A percentile compares a stretch with the other conserved stretches of the same genome.
Evolutionary conservation across 2,888 invertebrate species (phyloP).

Genomic region (Griposia aprilina): DNA sequence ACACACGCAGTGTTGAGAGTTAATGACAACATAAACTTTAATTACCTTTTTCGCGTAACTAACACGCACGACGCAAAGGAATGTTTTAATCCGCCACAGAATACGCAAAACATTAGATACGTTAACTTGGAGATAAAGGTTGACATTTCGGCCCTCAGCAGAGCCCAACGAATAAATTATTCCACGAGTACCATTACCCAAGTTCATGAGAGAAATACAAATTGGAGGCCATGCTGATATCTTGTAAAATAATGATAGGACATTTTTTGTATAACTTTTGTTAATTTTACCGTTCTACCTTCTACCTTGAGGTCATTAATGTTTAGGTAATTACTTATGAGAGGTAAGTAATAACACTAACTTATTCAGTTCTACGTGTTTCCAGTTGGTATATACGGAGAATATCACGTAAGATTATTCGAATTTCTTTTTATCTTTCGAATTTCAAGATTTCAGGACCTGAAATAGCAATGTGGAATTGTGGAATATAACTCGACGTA

Average conservation of each 20-base stretch:
- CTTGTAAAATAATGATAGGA: conserved; percentile 28
- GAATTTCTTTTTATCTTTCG: neutral
- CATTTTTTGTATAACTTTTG: conserved; percentile 8
- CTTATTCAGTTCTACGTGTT: neutral
- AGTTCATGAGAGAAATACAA: conserved; percentile 69
- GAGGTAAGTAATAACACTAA: conserved; percentile 10
- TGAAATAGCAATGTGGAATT: neutral
- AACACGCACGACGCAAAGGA: conserved; percentile 35
- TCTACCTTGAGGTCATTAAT: neutral
- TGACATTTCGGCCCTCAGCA: conserved; percentile 49
- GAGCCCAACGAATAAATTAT: conserved; percentile 65
- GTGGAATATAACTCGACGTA: neutral
- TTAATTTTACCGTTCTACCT: neutral
- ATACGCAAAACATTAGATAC: conserved; percentile 43
- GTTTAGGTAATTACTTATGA: neutral
- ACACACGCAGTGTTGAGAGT: conserved; percentile 15
- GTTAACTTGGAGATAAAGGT: conserved; percentile 50
- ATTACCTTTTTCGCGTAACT: conserved; percentile 30
- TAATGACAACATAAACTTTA: conserved; percentile 46
- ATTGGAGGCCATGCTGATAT: conserved; percentile 57
- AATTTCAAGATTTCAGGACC: neutral
- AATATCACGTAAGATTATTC: neutral
- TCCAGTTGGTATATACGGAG: neutral
- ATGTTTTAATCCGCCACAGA: conserved; percentile 41
- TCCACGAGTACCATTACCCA: conserved; percentile 68